These are phyloP conservation scores for Zelleria hepariella DNA, from an alignment of 2,888 invertebrate genomes.

Conservation along the genomic window DNA sequence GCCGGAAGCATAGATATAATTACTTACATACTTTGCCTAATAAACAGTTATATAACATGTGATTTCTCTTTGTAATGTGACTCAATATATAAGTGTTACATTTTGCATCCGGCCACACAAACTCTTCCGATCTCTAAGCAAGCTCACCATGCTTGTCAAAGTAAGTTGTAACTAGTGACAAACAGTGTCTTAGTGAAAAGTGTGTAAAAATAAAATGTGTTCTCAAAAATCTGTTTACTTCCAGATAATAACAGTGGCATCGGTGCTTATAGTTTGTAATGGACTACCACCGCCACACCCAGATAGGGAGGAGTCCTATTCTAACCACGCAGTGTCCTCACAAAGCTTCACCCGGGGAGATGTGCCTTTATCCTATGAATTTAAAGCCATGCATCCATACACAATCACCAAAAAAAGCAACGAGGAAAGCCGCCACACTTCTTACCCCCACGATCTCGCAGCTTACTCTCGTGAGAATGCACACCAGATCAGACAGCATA, in stretches of 20 bases:
- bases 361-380: slow-evolving; percentile 10
- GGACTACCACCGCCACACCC: not conserved
- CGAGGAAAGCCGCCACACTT: not conserved
- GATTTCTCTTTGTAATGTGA: slow-evolving; percentile 1
- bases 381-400: slow-evolving; percentile 7
- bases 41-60: slow-evolving; percentile 1
- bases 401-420: not conserved
- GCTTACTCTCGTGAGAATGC: not conserved
- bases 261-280: not conserved
- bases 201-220: not conserved
- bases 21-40: slow-evolving; percentile 1
- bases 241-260: slow-evolving; percentile 5
- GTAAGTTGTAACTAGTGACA: slow-evolving; percentile 15
- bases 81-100: not conserved
- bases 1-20: slow-evolving; percentile 5
- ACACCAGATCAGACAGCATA: not conserved
- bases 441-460: not conserved
- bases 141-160: slow-evolving; percentile 17
- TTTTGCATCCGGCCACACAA: slow-evolving; percentile 3
- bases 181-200: not conserved
- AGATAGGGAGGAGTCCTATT: not conserved
- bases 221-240: slow-evolving; percentile 1
- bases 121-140: slow-evolving; percentile 4
- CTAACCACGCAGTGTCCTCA: slow-evolving; percentile 6
- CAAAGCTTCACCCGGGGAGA: slow-evolving; percentile 8